A percentile compares a stretch with the other conserved stretches of the same genome.
These are phyloP conservation scores for Acleris emargana DNA, from an alignment of 2,888 invertebrate genomes.

Conservation along the genomic window DNA sequence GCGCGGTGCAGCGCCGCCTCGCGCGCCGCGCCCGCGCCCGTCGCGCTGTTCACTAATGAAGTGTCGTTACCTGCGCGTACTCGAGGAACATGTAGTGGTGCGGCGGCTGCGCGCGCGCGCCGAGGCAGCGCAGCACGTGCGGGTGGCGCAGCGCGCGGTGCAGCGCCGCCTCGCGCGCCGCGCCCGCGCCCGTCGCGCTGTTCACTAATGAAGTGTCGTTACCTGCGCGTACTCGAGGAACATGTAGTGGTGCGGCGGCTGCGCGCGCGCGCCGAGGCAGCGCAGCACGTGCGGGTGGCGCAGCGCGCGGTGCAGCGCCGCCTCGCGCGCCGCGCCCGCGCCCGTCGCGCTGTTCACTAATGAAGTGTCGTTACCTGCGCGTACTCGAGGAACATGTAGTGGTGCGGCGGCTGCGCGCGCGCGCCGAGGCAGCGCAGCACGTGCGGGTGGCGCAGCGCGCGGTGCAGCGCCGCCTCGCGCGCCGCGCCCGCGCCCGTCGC, in stretches of 20 bases:
- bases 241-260: slow-evolving; percentile 91
- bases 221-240: slow-evolving; percentile 96
- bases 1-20: slow-evolving; percentile 95
- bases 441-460: slow-evolving; percentile 92
- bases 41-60: too few species aligned
- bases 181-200: slow-evolving; percentile 86
- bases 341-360: too few species aligned
- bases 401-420: slow-evolving; percentile 88
- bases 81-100: slow-evolving; percentile 97
- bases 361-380: slow-evolving; percentile 79
- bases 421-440: slow-evolving; percentile 94
- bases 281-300: slow-evolving; percentile 93
- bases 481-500: slow-evolving; percentile 86
- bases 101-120: slow-evolving; percentile 88
- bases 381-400: slow-evolving; percentile 98
- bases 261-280: slow-evolving; percentile 92
- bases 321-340: slow-evolving; percentile 92
- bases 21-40: slow-evolving; percentile 89
- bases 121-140: slow-evolving; percentile 94
- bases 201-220: too few species aligned
- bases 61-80: slow-evolving; percentile 87
- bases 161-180: slow-evolving; percentile 94
- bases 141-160: slow-evolving; percentile 93
- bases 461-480: slow-evolving; percentile 95
- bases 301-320: slow-evolving; percentile 93